A percentile compares a stretch with the other conserved stretches of the same genome.
phyloP scores from a whole-genome alignment of 2,888 invertebrate species.

The Cheilosia variabilis region DNA sequence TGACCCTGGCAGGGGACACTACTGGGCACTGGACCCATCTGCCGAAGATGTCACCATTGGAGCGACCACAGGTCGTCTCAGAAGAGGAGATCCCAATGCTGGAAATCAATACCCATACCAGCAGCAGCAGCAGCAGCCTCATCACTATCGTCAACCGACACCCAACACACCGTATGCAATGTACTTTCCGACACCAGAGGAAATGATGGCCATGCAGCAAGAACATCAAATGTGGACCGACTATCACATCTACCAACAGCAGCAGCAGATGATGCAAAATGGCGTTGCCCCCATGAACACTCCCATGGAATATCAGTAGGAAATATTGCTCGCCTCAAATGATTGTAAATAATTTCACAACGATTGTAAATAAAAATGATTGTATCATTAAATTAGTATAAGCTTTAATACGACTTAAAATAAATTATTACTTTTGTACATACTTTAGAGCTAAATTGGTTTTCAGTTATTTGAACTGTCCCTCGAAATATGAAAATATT shows the following conservation, averaged over 20 bases:
- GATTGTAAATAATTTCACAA: neutral
- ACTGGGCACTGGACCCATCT: conserved; percentile 98
- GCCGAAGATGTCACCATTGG: conserved; percentile 98
- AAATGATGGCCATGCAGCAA: conserved; percentile 65
- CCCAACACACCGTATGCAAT: conserved; percentile 77
- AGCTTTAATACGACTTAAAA: neutral
- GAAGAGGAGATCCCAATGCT: conserved; percentile 84
- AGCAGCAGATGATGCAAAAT: conserved; percentile 29
- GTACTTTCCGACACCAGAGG: conserved; percentile 79
- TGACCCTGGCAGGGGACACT: conserved; percentile 99
- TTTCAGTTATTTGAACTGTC: neutral
- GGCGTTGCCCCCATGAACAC: conserved; percentile 34
- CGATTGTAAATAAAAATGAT: conserved; percentile 8
- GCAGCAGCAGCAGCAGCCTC: conserved; percentile 44
- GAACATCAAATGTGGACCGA: conserved; percentile 58
- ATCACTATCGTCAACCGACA: conserved; percentile 45
- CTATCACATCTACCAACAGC: conserved; percentile 47
- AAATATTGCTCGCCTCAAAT: neutral
- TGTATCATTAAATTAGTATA: neutral
- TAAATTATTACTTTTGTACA: conserved; percentile 11
- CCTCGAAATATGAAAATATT: too few species aligned
- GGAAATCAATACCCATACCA: conserved; percentile 78
- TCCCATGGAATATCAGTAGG: conserved; percentile 25
- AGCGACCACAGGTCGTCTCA: conserved; percentile 96
- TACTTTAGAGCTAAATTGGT: neutral